phyloP scores from a whole-genome alignment of 2,888 invertebrate species.

The Lasioglossum oenotherae region DNA sequence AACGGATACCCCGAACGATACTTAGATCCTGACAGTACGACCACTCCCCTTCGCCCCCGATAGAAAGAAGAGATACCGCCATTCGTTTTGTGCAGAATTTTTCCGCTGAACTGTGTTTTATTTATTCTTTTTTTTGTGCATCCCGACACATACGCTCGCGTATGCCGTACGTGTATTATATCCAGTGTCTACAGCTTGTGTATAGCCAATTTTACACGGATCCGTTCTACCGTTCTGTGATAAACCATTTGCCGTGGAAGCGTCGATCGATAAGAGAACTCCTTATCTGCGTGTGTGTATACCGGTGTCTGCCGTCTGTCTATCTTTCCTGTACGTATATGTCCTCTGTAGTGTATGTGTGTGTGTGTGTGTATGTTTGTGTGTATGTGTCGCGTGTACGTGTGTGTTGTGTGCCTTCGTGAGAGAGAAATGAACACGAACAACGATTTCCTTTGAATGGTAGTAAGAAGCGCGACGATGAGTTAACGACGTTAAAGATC shows the following conservation, averaged over 20 bases:
- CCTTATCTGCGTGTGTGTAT: constrained; percentile 3
- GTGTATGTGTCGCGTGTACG: not conserved
- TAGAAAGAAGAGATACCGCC: constrained; percentile 66
- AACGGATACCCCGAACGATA: constrained; percentile 56
- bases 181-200: constrained; percentile 27
- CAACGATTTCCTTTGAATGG: constrained; percentile 21
- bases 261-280: constrained; percentile 25
- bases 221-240: constrained; percentile 41
- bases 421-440: constrained; percentile 22
- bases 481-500: constrained; percentile 33
- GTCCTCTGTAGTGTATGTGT: not conserved
- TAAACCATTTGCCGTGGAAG: constrained; percentile 37
- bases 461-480: constrained; percentile 39
- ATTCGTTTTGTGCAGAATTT: constrained; percentile 66
- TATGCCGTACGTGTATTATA: constrained; percentile 2
- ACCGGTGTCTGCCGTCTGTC: not conserved
- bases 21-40: constrained; percentile 62
- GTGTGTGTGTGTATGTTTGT: not conserved
- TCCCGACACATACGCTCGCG: constrained; percentile 47
- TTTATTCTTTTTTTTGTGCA: constrained; percentile 60
- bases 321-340: not conserved
- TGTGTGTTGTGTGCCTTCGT: not conserved
- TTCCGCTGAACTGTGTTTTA: constrained; percentile 43
- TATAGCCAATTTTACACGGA: constrained; percentile 50
- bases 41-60: constrained; percentile 61